Evolutionary conservation across 2,113 vertebrate species (phyloP), one percentile per base, ranked within the genome.

Genomic region (Sapajus apella): DNA sequence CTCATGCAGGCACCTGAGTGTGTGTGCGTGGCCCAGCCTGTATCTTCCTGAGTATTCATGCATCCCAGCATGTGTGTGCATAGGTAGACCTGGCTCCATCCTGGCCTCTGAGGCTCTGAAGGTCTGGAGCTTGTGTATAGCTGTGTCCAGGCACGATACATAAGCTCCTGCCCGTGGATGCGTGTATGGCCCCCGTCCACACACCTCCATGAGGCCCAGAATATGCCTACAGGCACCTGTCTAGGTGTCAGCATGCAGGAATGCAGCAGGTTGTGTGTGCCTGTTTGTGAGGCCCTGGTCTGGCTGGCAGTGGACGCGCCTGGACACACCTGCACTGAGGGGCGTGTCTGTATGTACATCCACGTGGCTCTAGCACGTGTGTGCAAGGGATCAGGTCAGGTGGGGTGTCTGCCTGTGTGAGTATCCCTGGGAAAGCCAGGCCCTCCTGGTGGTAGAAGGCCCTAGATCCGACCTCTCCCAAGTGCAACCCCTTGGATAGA

Each of bases 341-440:
- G 73, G 43, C 25, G 21, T 0, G 0, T 52, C 2, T 58, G 61
- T 73, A n/a, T 0, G 5, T 14, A 32, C 43, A 79, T 17, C 43
- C 13, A 23, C 1, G 0, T n/a, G 79, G 55, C 75, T 45, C 37
- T 37, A 50, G 64, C 21, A 1, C 2, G 40, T 13, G 21, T 84
- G 76, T 12, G 23, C 30, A 30, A 12, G 2, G 6, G 55, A 23
- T 66, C 35, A 37, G 32, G 45, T 18, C 73, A 58, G 30, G 7
- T 13, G 23, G 52, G 66, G 50, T 18, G 9, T 56, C 45, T 66
- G 77, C 37, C 70, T 21, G 3, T 3, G 4, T 14, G 72, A 23
- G 55, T 18, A 6, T 40, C 52, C 47, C 81, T 4, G 21, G n/a
- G n/a, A 50, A 8, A 82, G 73, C n/a, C 0, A 7, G 70, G 64